Conservation (phyloP, 2,113 vertebrate genomes). For the Tor tambroides region DNA sequence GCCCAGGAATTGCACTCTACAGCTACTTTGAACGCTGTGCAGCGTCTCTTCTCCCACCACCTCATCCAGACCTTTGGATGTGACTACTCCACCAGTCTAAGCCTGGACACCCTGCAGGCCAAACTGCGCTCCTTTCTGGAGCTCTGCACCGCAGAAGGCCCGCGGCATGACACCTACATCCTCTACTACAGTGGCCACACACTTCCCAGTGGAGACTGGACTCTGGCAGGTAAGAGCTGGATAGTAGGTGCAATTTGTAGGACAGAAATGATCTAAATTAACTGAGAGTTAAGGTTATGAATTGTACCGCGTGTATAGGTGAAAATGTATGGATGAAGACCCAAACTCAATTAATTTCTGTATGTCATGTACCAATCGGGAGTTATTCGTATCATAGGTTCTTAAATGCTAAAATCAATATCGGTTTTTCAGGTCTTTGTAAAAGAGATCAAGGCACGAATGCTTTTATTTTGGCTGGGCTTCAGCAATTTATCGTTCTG, state of each 20-base stretch:
- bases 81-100: constrained; percentile 94
- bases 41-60: constrained; percentile 96
- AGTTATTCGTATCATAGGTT: neutral
- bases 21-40: constrained; percentile 89
- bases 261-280: neutral
- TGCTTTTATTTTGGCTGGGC: constrained; percentile 29
- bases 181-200: constrained; percentile 96
- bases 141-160: constrained; percentile 90
- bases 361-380: neutral
- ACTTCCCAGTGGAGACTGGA: constrained; percentile 90
- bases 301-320: neutral
- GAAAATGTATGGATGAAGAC: neutral
- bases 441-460: constrained; percentile 11
- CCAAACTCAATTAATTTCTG: neutral
- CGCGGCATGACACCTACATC: constrained; percentile 94
- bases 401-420: constrained; percentile 18
- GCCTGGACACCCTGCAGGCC: constrained; percentile 83
- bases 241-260: neutral
- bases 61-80: constrained; percentile 95
- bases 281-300: neutral
- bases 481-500: constrained; percentile 28
- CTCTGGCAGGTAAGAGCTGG: constrained; percentile 83
- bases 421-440: neutral
- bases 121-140: constrained; percentile 94
- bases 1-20: constrained; percentile 90